phyloP scores from a whole-genome alignment of 2,113 vertebrate genomes.

The Peucedramus taeniatus region DNA sequence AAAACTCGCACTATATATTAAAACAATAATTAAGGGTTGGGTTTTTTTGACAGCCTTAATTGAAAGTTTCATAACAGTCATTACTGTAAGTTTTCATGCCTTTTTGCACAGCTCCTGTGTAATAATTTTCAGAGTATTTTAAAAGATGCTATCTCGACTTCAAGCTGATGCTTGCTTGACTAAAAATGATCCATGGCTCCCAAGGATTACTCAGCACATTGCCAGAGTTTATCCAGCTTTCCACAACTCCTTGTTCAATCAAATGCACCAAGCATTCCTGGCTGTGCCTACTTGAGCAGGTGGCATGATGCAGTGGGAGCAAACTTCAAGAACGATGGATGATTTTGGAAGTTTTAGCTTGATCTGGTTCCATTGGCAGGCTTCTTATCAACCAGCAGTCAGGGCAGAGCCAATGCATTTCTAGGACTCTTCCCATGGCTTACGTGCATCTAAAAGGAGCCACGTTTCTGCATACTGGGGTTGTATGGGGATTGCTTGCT shows the following conservation, averaged over 20 bases:
- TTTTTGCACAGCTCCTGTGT: not conserved
- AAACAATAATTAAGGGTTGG: not conserved
- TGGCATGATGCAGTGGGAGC: rapidly evolving
- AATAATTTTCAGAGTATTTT: not conserved
- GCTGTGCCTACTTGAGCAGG: not conserved
- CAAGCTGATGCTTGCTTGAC: rapidly evolving
- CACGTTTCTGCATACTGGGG: not conserved
- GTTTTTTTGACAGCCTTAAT: not conserved
- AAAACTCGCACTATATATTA: not conserved
- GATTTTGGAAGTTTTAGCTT: not conserved
- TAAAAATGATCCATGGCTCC: not conserved
- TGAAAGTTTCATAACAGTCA: not conserved
- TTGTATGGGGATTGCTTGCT: not conserved
- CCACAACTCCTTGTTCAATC: rapidly evolving
- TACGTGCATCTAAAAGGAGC: not conserved
- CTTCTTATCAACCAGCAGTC: not conserved
- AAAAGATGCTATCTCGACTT: not conserved
- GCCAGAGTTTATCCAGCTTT: not conserved
- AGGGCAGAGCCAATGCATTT: rapidly evolving
- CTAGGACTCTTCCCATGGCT: not conserved
- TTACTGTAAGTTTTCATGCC: not conserved
- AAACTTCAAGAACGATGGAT: not conserved
- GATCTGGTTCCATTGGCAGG: not conserved
- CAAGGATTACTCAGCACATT: not conserved
- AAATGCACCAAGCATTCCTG: not conserved